Base-by-base conservation (phyloP, 2,888 invertebrate species). In the Arge pagana region DNA sequence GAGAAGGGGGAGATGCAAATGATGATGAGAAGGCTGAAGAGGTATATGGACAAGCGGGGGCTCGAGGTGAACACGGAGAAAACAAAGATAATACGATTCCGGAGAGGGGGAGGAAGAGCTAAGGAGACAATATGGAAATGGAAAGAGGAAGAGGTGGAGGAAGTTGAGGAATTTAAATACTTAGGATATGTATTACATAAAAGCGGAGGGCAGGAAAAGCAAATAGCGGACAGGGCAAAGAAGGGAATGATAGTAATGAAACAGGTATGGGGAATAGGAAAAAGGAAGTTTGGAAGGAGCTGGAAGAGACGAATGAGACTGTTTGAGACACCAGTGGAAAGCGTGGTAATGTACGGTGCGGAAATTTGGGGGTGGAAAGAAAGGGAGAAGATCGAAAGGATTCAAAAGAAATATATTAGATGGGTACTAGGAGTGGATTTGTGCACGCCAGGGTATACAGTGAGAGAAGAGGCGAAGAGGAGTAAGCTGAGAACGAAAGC, bases 161-260 rank as follows among this genome's bases (percentile, higher is more conserved):
- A 36, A 50, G 48, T 51, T 11, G 42, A 48, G 30, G 24, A 48
- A 11, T 51, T 52, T 33, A 48, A 33, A 5, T 56, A 56, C 21
- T 8, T 53, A 13, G 48, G 48, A n/a, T 49, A 36, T 10, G 41
- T 18, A 21, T 50, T 33, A 2, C 3, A 2, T 3, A 33, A 16
- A 3, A 33, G 16, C 11, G 16, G 16, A 13, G 33, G 33, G 3
- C 15, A 33, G 15, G 2, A 33, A n/a, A 16, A 33, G 7, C 33
- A 33, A 4, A 10, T 33, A 3, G 16, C 13, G 7, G 33, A 37
- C 15, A 19, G 31, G 19, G 35, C 15, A 35, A 33, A 30, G 21
- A 52, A 45, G 16, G 49, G 35, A 30, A 57, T 28, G 16, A 15
- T 19, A 15, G 40, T 35, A 36, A 40, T 53, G 33, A 33, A 8